Base-by-base conservation (phyloP, 1,140 invertebrate genomes). In the Lordiphosa clarofinis region DNA sequence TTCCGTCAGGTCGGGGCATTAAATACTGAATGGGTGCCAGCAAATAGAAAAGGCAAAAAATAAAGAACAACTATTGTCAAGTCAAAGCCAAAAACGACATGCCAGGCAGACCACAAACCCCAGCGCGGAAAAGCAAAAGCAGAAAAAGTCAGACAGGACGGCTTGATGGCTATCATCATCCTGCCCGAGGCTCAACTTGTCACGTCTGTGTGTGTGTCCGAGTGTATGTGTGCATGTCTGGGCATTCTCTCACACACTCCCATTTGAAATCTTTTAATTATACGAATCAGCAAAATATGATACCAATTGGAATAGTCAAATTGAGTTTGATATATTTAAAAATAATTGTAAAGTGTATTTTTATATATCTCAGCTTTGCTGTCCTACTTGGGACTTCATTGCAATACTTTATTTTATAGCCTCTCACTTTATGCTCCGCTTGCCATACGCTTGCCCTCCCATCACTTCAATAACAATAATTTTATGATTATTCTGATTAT, bases 101-200 rank as follows among this genome's bases (percentile, higher is more conserved):
- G 49, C 49, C 49, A 52, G 47, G 31, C 33, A 52, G 21, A 38
- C 49, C 49, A 28, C 49, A 52, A 52, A 52, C 11, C 13, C 28
- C n/a, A 48, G 54, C 10, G 43, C 9, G 24, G 7, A 44, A 33
- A 47, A n/a, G 2, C 40, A 31, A 61, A 37, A 33, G 39, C 47
- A 60, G 39, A 33, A 24, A 24, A 11, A 65, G 48, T 35, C 54
- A 49, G 42, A 19, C 24, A 5, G 42, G 24, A 46, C 50, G 42
- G 31, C 64, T 68, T 68, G 55, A 68, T 68, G 63, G 47, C 55
- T 63, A 19, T 68, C 64, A 67, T 68, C 64, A 68, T 63, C 40
- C 59, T 37, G 64, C 47, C 55, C 64, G 38, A 43, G 63, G 54
- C 21, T 37, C 47, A 33, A 66, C 53, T 66, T 66, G 53, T 64